phyloP scores from a whole-genome alignment of 2,797 vertebrate genomes.

The Ficedula albicollis region DNA sequence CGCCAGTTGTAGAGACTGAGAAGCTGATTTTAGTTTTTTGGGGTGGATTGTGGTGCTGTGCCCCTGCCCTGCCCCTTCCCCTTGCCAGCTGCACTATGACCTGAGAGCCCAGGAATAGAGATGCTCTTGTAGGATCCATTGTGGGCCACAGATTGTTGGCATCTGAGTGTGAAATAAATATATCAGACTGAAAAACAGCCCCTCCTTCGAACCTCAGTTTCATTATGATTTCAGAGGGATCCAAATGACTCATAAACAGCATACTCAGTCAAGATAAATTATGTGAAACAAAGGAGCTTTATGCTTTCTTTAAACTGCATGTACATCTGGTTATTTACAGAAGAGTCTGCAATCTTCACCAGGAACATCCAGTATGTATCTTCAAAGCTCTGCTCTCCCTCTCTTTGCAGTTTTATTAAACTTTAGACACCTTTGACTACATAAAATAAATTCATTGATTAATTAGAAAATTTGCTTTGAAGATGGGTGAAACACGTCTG shows the following conservation, averaged over 20 bases:
- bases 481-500: neutral
- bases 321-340: neutral
- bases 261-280: neutral
- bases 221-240: neutral
- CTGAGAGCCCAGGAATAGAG: neutral
- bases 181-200: neutral
- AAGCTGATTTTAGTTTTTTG: neutral
- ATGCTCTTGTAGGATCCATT: neutral
- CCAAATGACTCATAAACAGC: neutral
- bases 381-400: neutral
- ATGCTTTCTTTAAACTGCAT: neutral
- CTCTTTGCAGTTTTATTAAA: neutral
- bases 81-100: neutral
- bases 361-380: neutral
- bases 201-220: neutral
- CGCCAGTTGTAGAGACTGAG: neutral
- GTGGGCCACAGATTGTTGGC: neutral
- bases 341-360: neutral
- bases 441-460: neutral
- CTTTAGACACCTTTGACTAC: neutral
- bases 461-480: neutral
- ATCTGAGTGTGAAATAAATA: neutral
- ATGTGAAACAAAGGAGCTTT: neutral
- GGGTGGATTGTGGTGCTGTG: neutral
- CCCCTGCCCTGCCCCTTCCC: too few species aligned